Percentiles rank a stretch among this genome's conserved stretches.
Conservation (phyloP, 2,113 vertebrate species). For the Gopherus flavomarginatus region DNA sequence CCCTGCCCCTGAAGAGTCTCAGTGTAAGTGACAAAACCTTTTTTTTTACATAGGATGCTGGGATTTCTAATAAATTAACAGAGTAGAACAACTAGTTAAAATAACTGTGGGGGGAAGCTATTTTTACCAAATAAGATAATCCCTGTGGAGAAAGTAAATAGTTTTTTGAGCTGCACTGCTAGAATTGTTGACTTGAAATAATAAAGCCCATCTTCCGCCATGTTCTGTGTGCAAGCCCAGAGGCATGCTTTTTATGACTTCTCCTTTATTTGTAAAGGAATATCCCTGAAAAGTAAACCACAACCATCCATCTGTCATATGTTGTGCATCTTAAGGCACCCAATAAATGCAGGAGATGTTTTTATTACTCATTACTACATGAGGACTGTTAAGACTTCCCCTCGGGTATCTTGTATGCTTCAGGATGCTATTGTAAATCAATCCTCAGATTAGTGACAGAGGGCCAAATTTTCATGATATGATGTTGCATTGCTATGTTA, state of each 20-base stretch:
- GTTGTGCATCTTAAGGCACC: background rate
- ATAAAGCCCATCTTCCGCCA: background rate
- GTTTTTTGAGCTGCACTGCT: background rate
- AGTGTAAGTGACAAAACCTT: background rate
- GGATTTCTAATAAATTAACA: background rate
- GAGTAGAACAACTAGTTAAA: background rate
- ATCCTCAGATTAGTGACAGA: background rate
- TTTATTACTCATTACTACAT: background rate
- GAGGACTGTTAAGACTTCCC: background rate
- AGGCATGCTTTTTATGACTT: slow-evolving; percentile 1
- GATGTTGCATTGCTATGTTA: background rate
- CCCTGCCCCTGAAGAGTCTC: background rate
- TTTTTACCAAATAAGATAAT: background rate
- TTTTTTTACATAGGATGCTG: background rate
- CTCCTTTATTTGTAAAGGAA: background rate
- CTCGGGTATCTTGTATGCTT: background rate
- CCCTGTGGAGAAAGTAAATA: background rate
- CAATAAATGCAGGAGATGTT: background rate
- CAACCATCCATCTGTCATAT: background rate
- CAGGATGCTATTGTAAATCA: slow-evolving; percentile 8
- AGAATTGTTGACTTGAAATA: background rate
- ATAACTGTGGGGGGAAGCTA: background rate
- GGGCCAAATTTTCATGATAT: background rate
- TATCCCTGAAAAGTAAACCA: background rate
- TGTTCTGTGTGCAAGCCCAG: background rate